Percentiles rank a stretch among this genome's conserved stretches.
Evolutionary conservation across 2,113 vertebrate genomes (phyloP).

Genomic region (Gracilinanus agilis): DNA sequence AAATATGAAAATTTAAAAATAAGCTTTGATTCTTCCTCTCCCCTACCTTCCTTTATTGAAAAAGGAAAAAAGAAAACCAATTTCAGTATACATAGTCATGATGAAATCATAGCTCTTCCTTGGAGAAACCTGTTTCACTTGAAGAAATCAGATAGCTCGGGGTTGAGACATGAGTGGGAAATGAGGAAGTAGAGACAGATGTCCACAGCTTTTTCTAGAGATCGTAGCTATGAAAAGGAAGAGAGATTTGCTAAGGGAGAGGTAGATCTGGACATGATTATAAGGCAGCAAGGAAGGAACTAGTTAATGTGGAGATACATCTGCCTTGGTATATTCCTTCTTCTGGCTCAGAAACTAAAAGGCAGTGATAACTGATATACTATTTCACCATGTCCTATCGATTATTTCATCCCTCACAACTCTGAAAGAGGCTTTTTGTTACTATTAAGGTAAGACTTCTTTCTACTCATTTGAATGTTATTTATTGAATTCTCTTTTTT

Average conservation of each 20-base stretch:
- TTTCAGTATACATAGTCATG: neutral
- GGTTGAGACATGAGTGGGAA: neutral
- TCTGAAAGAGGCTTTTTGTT: neutral
- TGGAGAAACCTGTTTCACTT: neutral
- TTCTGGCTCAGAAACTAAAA: constrained; percentile 4
- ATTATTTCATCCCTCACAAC: neutral
- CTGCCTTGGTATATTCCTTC: neutral
- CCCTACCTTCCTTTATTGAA: neutral
- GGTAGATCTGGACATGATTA: neutral
- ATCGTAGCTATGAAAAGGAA: neutral
- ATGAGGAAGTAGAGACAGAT: neutral
- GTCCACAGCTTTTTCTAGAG: neutral
- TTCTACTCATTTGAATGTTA: neutral
- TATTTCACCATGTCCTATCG: neutral
- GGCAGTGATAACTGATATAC: neutral
- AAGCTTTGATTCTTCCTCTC: neutral
- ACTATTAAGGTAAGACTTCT: no score
- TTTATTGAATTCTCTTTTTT: neutral
- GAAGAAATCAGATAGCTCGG: neutral
- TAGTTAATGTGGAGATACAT: neutral
- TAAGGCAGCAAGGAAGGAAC: neutral
- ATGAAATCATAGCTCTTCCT: neutral
- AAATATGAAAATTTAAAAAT: neutral
- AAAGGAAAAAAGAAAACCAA: neutral
- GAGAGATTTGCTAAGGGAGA: neutral